Evolutionary conservation across 37 sponge, comb jelly and placozoan genomes (phyloP).

Genomic region (Halisarca cf. caerulea): DNA sequence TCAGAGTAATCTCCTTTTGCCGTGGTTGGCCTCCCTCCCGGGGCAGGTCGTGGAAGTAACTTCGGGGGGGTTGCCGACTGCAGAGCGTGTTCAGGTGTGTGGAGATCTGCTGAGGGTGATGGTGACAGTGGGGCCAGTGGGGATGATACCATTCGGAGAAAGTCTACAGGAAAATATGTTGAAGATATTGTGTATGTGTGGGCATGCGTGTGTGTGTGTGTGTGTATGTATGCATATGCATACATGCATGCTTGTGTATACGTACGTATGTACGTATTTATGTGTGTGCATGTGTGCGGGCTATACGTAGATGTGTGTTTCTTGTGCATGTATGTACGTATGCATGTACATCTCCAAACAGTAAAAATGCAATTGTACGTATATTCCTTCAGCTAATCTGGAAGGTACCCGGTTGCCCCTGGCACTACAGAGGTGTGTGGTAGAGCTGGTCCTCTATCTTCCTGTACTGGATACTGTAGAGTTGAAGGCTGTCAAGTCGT

Average conservation of each 20-base stretch:
- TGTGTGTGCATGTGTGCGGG: no score
- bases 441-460: slow-evolving; percentile 13
- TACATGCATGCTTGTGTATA: no score
- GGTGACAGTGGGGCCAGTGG: not conserved
- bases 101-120: not conserved
- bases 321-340: not conserved
- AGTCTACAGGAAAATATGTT: not conserved
- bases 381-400: not conserved
- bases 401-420: not conserved
- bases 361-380: not conserved
- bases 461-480: not conserved
- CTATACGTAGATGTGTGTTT: not conserved
- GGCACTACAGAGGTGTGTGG: not conserved
- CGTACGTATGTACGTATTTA: no score
- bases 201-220: not conserved
- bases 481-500: not conserved
- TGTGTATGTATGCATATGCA: no score
- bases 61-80: not conserved
- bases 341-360: not conserved
- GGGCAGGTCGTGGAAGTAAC: not conserved
- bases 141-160: slow-evolving; percentile 13
- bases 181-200: not conserved
- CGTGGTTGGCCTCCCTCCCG: slow-evolving; percentile 14
- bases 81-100: not conserved
- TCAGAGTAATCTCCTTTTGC: not conserved